These are phyloP conservation scores for Nomada fucata DNA, from an alignment of 2,888 invertebrate species.

Conservation along the genomic window DNA sequence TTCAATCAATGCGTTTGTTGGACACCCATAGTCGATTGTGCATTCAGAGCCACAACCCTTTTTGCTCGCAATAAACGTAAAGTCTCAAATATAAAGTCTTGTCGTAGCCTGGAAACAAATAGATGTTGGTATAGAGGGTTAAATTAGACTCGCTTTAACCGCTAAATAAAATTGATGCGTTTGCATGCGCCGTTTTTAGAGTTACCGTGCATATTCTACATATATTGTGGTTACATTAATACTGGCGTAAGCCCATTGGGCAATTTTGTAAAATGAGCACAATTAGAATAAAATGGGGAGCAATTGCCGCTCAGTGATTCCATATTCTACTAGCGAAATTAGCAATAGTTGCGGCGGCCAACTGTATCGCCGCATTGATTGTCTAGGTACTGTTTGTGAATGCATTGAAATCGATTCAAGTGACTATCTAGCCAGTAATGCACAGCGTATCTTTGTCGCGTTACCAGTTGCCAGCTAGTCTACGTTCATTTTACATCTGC, in stretches of 20 bases:
- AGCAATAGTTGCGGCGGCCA: neutral
- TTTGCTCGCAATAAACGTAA: no score
- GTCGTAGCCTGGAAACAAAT: no score
- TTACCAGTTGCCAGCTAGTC: no score
- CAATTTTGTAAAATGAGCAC: neutral
- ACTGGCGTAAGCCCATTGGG: neutral
- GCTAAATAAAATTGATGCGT: neutral
- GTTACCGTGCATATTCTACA: neutral
- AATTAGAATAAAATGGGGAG: no score
- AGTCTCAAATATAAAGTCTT: no score
- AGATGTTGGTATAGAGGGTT: no score
- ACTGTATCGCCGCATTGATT: constrained; percentile 25
- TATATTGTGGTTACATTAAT: neutral
- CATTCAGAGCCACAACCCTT: no score
- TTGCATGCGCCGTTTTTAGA: neutral
- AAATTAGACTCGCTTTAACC: no score
- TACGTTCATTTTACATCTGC: no score
- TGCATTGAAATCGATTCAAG: neutral
- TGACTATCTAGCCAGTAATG: neutral
- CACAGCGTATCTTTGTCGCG: neutral
- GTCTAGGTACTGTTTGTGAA: neutral
- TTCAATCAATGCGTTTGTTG: no score
- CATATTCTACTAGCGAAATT: constrained; percentile 15
- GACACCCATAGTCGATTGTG: no score
- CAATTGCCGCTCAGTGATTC: neutral